A percentile compares a stretch with the other conserved stretches of the same genome.
phyloP scores from a whole-genome alignment of 2,113 vertebrate genomes.

The Grantiella picta region DNA sequence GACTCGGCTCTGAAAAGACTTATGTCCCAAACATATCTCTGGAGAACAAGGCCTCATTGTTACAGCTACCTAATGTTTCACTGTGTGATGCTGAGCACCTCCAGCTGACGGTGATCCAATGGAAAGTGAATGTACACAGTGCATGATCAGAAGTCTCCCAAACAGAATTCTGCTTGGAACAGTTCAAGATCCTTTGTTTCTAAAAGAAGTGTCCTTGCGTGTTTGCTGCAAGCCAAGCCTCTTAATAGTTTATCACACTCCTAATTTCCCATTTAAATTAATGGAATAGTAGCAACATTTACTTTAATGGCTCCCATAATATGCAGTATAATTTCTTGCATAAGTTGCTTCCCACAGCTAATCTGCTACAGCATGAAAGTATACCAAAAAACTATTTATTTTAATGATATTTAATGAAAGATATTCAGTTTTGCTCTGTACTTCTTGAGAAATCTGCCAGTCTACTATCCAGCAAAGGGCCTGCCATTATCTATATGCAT shows the following conservation, averaged over 20 bases:
- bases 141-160: neutral
- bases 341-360: slow-evolving; percentile 3
- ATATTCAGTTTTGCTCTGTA: neutral
- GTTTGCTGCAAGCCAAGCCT: neutral
- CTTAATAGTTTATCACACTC: neutral
- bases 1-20: neutral
- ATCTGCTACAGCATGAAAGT: neutral
- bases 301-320: slow-evolving; percentile 22
- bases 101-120: neutral
- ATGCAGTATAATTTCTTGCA: neutral
- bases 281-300: slow-evolving; percentile 10
- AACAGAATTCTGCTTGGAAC: neutral
- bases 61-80: neutral
- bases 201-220: neutral
- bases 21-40: neutral
- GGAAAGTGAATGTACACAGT: neutral
- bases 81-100: neutral
- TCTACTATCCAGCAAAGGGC: neutral
- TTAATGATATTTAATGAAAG: neutral
- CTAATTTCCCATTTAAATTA: slow-evolving; percentile 36
- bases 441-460: neutral
- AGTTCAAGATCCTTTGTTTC: neutral
- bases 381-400: neutral
- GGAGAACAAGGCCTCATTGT: neutral
- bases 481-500: neutral